Percentiles rank a stretch among this genome's conserved stretches.
These are phyloP conservation scores for Rhyacophila evoluta DNA, from an alignment of 2,888 invertebrate species.

Conservation along the genomic window DNA sequence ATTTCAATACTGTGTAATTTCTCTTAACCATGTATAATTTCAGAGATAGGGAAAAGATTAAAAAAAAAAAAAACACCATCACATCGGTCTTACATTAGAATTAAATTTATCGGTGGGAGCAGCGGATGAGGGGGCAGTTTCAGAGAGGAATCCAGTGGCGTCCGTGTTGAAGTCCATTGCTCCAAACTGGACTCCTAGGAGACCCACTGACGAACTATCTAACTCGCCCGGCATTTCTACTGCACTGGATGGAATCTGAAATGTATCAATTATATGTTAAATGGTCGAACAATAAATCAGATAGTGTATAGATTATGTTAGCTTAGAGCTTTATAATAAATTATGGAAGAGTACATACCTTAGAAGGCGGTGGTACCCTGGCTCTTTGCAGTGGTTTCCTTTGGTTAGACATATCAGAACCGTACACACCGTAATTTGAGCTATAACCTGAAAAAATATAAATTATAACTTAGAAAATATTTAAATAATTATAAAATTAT, in stretches of 20 bases:
- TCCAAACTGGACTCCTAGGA: slow-evolving; percentile 95
- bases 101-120: slow-evolving; percentile 6
- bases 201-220: slow-evolving; percentile 74
- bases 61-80: too few species aligned
- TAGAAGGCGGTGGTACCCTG: slow-evolving; percentile 86
- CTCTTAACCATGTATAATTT: too few species aligned
- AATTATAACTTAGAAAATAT: too few species aligned
- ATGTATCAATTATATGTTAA: neutral
- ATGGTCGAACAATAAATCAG: neutral
- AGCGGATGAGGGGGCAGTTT: neutral
- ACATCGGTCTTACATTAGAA: slow-evolving; percentile 4
- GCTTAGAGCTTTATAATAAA: too few species aligned
- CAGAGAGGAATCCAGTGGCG: slow-evolving; percentile 62
- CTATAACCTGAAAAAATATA: slow-evolving; percentile 61
- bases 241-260: slow-evolving; percentile 90
- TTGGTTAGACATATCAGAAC: slow-evolving; percentile 63
- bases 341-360: too few species aligned
- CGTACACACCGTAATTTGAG: slow-evolving; percentile 64
- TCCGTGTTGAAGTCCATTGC: slow-evolving; percentile 82
- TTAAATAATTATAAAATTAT: too few species aligned
- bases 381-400: slow-evolving; percentile 77
- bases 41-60: too few species aligned
- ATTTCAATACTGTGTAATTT: too few species aligned
- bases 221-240: slow-evolving; percentile 97
- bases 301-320: neutral